Evolutionary conservation across 1,140 invertebrate genomes (phyloP).

Genomic region (Eupristina koningsbergeri): DNA sequence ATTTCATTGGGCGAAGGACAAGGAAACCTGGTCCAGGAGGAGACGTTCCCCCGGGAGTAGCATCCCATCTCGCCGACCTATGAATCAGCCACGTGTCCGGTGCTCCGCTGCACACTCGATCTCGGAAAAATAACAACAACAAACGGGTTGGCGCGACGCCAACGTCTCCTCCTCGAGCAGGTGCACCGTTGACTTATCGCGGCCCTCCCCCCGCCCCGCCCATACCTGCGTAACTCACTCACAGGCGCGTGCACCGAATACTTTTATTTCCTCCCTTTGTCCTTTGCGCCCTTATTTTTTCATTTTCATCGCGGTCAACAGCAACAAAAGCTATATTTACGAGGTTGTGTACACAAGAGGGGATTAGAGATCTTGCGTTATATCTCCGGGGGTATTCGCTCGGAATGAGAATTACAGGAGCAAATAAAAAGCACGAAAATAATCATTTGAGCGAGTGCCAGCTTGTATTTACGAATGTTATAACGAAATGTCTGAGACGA

Average conservation of each 20-base stretch:
- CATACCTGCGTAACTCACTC: not conserved
- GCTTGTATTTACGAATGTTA: not conserved
- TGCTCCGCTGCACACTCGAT: not conserved
- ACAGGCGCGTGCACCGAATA: not conserved
- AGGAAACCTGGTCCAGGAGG: not conserved
- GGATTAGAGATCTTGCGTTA: not conserved
- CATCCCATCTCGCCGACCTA: not conserved
- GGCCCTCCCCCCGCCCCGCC: not conserved
- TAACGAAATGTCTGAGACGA: not conserved
- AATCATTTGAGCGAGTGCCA: constrained; percentile 7
- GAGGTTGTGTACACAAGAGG: not conserved
- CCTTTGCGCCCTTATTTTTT: not conserved
- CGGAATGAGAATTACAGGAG: not conserved
- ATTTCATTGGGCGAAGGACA: not conserved
- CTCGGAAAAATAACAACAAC: not conserved
- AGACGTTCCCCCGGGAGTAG: not conserved
- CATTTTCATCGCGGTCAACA: not conserved
- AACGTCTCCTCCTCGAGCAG: not conserved
- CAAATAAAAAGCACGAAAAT: constrained; percentile 1
- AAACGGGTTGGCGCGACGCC: not conserved
- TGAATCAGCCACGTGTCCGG: constrained; percentile 12
- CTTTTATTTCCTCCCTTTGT: not conserved
- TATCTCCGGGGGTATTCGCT: not conserved
- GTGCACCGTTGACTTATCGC: not conserved
- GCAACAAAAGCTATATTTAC: not conserved